Conservation (phyloP, 2,113 vertebrate species). For the Catharus bicknelli region DNA sequence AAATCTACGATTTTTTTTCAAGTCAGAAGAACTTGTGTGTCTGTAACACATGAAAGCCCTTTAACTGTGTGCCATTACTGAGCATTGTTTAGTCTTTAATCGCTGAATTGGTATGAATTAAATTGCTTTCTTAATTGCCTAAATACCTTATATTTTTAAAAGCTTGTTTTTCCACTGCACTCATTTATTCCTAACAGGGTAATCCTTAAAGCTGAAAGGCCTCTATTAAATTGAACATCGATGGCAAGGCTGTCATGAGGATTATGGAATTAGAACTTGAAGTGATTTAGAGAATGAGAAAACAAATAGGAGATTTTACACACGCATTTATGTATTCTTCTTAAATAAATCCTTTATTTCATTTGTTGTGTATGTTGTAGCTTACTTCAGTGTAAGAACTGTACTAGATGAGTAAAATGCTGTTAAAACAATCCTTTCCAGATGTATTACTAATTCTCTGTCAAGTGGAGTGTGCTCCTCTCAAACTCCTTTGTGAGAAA, state of each 20-base stretch:
- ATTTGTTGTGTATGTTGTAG: constrained; percentile 51
- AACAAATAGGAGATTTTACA: constrained; percentile 58
- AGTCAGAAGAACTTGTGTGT: background rate
- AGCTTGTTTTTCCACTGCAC: constrained; percentile 48
- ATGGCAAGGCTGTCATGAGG: constrained; percentile 62
- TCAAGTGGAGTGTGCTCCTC: background rate
- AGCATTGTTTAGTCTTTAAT: constrained; percentile 47
- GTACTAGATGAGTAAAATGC: background rate
- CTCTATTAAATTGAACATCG: constrained; percentile 69
- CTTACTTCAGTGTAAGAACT: background rate
- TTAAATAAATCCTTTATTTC: constrained; percentile 71
- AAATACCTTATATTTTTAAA: constrained; percentile 66
- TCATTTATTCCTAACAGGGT: constrained; percentile 70
- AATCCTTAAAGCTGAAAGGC: constrained; percentile 70
- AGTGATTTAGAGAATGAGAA: constrained; percentile 65
- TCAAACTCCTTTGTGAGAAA: background rate
- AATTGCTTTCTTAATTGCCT: constrained; percentile 69
- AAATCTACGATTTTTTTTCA: background rate
- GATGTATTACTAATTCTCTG: background rate
- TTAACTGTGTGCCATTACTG: constrained; percentile 22
- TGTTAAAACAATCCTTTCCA: background rate
- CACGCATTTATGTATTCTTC: constrained; percentile 56
- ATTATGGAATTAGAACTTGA: constrained; percentile 72
- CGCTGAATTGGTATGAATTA: constrained; percentile 50
- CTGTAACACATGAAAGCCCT: background rate